Percentiles rank a stretch among this genome's conserved stretches.
These are phyloP conservation scores for Orchesella cincta DNA, from an alignment of 1,140 invertebrate species.

Conservation along the genomic window DNA sequence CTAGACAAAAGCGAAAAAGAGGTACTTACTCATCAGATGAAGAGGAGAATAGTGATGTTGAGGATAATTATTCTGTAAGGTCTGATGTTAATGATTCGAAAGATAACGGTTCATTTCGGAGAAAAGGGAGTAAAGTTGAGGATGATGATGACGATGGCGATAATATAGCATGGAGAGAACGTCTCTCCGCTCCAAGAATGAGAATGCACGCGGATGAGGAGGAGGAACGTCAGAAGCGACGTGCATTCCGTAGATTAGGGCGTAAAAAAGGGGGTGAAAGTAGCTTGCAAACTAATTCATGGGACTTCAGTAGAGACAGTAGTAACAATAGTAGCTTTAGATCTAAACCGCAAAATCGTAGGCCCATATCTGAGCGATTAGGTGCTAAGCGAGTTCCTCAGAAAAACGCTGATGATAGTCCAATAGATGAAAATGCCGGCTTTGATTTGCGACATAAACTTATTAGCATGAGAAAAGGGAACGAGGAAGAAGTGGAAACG, in stretches of 20 bases:
- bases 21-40: conserved; percentile 17
- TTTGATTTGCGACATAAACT: conserved; percentile 12
- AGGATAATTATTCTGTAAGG: not conserved
- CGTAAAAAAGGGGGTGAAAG: not conserved
- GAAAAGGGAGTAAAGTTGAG: not conserved
- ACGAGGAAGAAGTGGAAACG: not conserved
- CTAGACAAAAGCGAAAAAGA: conserved; percentile 10
- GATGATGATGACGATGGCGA: conserved; percentile 56
- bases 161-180: conserved; percentile 9
- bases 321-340: conserved; percentile 18
- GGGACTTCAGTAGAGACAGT: conserved; percentile 5
- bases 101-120: not conserved
- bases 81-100: not conserved
- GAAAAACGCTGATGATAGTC: not conserved
- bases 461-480: conserved; percentile 7
- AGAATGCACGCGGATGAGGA: conserved; percentile 86
- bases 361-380: not conserved
- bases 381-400: conserved; percentile 3
- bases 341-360: not conserved
- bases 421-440: not conserved
- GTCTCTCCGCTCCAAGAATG: conserved; percentile 70
- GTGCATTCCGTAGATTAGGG: conserved; percentile 50
- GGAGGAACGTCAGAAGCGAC: conserved; percentile 60
- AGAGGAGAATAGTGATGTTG: not conserved
- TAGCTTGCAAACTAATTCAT: conserved; percentile 16